A percentile compares a stretch with the other conserved stretches of the same genome.
Conservation (phyloP, 2,113 vertebrate genomes). For the Entelurus aequoreus region DNA sequence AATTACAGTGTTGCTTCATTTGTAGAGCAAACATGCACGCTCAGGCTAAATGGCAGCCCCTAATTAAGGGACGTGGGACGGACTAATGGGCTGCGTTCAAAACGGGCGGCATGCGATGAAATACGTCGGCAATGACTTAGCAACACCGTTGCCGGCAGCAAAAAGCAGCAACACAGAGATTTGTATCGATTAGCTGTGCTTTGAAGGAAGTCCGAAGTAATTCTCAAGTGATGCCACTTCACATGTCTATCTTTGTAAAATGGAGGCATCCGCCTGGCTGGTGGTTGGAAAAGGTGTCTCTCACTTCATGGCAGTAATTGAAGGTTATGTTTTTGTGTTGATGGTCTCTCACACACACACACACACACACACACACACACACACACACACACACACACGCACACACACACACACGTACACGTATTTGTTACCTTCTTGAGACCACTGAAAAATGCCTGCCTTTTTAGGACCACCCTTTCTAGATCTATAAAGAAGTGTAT, state of each 20-base stretch:
- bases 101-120: conserved; percentile 14
- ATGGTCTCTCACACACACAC: neutral
- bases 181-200: conserved; percentile 27
- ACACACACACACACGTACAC: neutral
- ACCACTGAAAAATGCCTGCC: no score
- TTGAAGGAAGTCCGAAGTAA: conserved; percentile 17
- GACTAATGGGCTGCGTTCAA: conserved; percentile 88
- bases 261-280: no score
- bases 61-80: conserved; percentile 93
- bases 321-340: neutral
- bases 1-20: conserved; percentile 92
- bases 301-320: conserved; percentile 13
- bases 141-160: conserved; percentile 11
- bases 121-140: conserved; percentile 18
- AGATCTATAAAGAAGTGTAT: no score
- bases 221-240: conserved; percentile 4
- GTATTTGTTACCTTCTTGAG: no score
- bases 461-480: no score
- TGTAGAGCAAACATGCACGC: conserved; percentile 75
- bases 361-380: neutral
- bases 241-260: neutral
- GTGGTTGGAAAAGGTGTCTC: conserved; percentile 8
- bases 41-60: conserved; percentile 92
- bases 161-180: conserved; percentile 2
- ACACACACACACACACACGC: neutral